Evolutionary conservation across 1,140 invertebrate species (phyloP).

Genomic region (Papilio glaucus): DNA sequence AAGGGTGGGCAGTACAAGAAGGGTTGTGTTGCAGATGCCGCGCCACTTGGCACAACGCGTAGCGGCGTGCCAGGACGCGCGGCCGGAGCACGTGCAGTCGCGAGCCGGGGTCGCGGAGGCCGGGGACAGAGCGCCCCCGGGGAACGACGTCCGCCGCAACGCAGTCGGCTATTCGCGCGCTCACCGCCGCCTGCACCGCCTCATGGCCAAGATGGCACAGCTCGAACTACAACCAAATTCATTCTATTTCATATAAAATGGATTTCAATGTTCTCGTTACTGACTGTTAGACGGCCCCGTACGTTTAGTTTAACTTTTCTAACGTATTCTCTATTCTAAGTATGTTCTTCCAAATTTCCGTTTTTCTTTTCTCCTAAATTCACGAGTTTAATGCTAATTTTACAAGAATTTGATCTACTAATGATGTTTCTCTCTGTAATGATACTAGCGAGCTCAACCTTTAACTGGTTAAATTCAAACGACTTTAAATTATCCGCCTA

Average conservation of each 20-base stretch:
- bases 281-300: too few relatives aligned
- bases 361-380: too few relatives aligned
- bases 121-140: conserved; percentile 84
- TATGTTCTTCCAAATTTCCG: too few relatives aligned
- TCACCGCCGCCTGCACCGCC: conserved; percentile 94
- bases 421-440: too few relatives aligned
- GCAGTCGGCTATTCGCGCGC: conserved; percentile 69
- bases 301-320: too few relatives aligned
- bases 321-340: too few relatives aligned
- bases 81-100: conserved; percentile 76
- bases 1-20: background rate
- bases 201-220: conserved; percentile 99
- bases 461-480: too few relatives aligned
- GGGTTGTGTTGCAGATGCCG: conserved; percentile 88
- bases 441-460: too few relatives aligned
- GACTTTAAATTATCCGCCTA: too few relatives aligned
- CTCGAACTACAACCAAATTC: conserved; percentile 98
- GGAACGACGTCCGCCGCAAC: conserved; percentile 83
- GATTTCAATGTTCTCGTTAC: background rate
- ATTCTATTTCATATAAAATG: conserved; percentile 71
- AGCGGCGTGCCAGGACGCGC: conserved; percentile 93
- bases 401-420: too few relatives aligned
- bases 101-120: conserved; percentile 82
- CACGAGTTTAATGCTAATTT: too few relatives aligned
- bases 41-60: conserved; percentile 95